Conservation (phyloP, 2,797 vertebrate genomes). For the Propithecus deckenii region DNA sequence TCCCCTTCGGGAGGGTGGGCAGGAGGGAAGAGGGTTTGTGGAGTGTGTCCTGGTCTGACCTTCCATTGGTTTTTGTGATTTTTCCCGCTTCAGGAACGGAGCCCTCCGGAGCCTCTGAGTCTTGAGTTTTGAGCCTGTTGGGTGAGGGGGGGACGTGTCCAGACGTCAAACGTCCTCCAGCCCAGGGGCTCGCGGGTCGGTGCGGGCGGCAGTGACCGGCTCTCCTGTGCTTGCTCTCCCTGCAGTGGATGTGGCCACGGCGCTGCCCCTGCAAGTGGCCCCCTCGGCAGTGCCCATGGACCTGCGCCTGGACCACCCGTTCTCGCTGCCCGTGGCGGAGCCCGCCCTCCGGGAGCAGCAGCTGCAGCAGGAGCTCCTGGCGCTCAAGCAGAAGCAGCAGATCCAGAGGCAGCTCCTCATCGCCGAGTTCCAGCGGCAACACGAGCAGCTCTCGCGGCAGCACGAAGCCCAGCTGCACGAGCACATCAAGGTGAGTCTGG, state of each 20-base stretch:
- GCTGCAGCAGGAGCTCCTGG: slow-evolving; percentile 97
- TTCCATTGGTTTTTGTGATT: background rate
- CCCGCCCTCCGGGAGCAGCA: slow-evolving; percentile 91
- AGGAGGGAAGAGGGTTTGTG: accelerated
- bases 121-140: background rate
- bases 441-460: slow-evolving; percentile 97
- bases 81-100: background rate
- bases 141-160: too few relatives aligned
- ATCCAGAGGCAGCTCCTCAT: slow-evolving; percentile 98
- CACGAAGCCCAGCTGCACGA: slow-evolving; percentile 98
- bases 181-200: accelerated
- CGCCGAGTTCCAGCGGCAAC: slow-evolving; percentile 97
- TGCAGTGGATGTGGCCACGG: slow-evolving; percentile 92
- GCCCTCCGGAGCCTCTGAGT: accelerated
- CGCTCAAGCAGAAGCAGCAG: slow-evolving; percentile 98
- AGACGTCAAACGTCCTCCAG: accelerated
- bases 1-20: accelerated
- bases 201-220: background rate
- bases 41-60: background rate
- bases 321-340: slow-evolving; percentile 85
- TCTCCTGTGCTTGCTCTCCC: background rate
- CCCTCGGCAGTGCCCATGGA: slow-evolving; percentile 96
- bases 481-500: slow-evolving; percentile 92
- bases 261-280: slow-evolving; percentile 94
- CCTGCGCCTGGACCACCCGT: slow-evolving; percentile 93